Percentiles rank a stretch among this genome's conserved stretches.
These are phyloP conservation scores for Cercopithecus mitis DNA, from an alignment of 2,797 vertebrate genomes.

Conservation along the genomic window DNA sequence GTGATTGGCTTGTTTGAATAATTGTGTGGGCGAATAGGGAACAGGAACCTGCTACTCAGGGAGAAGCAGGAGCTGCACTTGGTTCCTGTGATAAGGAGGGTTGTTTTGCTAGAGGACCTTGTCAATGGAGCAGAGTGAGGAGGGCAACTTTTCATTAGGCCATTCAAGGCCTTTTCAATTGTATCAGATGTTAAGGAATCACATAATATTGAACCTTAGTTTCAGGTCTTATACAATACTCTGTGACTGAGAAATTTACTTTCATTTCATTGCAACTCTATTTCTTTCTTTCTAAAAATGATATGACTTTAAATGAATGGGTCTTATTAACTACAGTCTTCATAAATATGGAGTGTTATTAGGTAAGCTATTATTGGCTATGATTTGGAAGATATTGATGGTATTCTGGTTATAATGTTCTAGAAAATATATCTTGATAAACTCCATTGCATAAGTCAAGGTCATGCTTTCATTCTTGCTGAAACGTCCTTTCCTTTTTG, in stretches of 20 bases:
- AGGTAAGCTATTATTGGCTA: constrained; percentile 2
- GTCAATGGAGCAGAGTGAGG: not conserved
- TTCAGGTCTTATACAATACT: not conserved
- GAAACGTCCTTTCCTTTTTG: not conserved
- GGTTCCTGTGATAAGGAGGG: not conserved
- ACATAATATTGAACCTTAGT: not conserved
- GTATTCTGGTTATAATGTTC: not conserved
- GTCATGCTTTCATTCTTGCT: not conserved
- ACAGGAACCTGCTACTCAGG: not conserved
- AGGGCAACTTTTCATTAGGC: not conserved
- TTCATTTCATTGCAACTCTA: not conserved
- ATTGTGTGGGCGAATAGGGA: not conserved
- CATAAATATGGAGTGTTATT: not conserved
- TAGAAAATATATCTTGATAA: not conserved
- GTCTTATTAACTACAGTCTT: not conserved
- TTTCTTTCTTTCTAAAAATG: not conserved
- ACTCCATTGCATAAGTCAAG: not conserved
- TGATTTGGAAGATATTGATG: not conserved
- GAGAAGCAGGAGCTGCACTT: not conserved
- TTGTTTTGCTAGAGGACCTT: not conserved
- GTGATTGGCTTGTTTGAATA: not conserved
- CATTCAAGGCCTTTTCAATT: not conserved
- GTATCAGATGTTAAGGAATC: not conserved
- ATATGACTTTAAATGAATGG: not conserved
- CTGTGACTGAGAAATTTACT: not conserved